Conservation (phyloP, 2,113 vertebrate genomes). For the Psilopsiagon aurifrons region DNA sequence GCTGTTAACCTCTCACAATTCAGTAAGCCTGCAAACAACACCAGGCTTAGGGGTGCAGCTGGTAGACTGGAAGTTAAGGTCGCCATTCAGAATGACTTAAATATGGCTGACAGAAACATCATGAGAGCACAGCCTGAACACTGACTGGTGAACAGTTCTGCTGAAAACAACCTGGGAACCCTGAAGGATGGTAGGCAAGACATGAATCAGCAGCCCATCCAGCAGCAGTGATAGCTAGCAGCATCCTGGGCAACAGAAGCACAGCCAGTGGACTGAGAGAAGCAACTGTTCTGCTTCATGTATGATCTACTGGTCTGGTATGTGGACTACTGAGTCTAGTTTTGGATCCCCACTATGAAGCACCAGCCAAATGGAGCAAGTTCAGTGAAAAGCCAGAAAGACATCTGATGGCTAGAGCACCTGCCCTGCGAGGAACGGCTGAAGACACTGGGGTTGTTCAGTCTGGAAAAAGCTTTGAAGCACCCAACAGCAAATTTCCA, state of each 20-base stretch:
- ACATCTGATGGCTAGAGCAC: background rate
- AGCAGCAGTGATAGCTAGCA: background rate
- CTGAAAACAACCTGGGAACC: background rate
- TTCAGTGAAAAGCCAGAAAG: background rate
- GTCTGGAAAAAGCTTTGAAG: background rate
- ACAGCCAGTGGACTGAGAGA: background rate
- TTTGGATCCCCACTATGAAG: background rate
- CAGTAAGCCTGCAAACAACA: background rate
- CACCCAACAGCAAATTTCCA: background rate
- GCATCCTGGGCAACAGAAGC: background rate
- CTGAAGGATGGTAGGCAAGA: background rate
- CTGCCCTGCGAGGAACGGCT: background rate
- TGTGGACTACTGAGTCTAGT: background rate
- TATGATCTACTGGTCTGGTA: background rate
- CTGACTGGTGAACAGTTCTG: background rate
- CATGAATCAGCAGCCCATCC: background rate
- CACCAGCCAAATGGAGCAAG: background rate
- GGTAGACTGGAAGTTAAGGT: rapidly evolving
- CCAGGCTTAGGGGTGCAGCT: background rate
- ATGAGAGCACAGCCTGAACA: background rate
- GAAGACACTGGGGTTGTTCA: background rate
- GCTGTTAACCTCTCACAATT: background rate
- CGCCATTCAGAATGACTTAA: background rate
- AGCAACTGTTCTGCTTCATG: background rate
- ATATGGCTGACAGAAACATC: background rate